Base-by-base conservation (phyloP, 2,797 vertebrate genomes). In the Pteronotus mesoamericanus region DNA sequence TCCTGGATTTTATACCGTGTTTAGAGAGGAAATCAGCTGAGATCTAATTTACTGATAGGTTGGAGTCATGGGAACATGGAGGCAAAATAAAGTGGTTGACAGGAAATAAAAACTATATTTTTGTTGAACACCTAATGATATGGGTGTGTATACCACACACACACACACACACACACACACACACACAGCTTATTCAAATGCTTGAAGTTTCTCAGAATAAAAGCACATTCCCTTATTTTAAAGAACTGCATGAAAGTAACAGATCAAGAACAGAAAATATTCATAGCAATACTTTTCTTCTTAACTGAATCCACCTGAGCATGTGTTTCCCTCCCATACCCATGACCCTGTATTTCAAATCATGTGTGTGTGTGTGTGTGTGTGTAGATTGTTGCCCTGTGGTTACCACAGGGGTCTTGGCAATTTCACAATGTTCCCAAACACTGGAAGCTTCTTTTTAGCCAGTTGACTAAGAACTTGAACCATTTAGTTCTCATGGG, bases 401-500 rank as follows among this genome's bases (percentile, higher is more conserved):
- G 86, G 32, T 86, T 80, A 72, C 7, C 89, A 80, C 4, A 37
- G 24, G 22, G 18, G 12, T 55, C 57, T 93, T 91, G 1, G 18
- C 39, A 87, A 51, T 82, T 96, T 97, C 78, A 55, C 71, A 72
- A 53, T 26, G 39, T 86, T 86, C 55, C 53, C 66, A 39, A 85
- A 92, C 32, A 34, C 0, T 39, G 8, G 48, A 34, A 48, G 42
- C 44, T 72, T 72, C 34, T 55, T 92, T 94, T 71, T 85, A 72
- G 37, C 44, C 48, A 79, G 37, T 74, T 87, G 61, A 92, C n/a
- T 94, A 68, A 69, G 32, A 44, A 21, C 46, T 64, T 89, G 51
- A 96, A 89, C 55, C 26, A 84, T 57, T 91, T 92, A 11, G 22
- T 91, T 95, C 51, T 83, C 37, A 19, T 57, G 74, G 48, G 44